A percentile compares a stretch with the other conserved stretches of the same genome.
Evolutionary conservation across 2,888 invertebrate genomes (phyloP).

Genomic region (Dryococelus australis): DNA sequence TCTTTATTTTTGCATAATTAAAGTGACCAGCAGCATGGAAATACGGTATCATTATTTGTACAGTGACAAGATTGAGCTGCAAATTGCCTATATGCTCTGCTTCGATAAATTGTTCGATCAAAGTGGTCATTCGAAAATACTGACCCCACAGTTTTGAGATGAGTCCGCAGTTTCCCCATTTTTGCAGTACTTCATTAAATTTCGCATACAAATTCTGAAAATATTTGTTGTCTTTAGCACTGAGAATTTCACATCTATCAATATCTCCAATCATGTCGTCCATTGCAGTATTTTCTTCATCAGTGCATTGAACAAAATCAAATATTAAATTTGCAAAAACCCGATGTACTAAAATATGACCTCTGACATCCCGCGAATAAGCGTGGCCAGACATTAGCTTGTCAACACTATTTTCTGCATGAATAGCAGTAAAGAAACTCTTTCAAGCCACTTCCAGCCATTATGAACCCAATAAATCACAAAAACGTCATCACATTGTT

Average conservation of each 20-base stretch:
- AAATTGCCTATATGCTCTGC: neutral
- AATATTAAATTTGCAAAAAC: neutral
- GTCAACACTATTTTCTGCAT: neutral
- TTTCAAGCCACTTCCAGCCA: conserved; percentile 17
- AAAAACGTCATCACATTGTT: neutral
- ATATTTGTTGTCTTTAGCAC: neutral
- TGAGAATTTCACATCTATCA: neutral
- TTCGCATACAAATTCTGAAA: neutral
- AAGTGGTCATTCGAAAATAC: neutral
- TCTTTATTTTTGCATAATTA: neutral
- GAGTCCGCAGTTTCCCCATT: too few relatives aligned
- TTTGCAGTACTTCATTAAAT: neutral
- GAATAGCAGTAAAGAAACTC: neutral
- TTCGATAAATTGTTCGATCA: neutral
- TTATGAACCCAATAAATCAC: neutral
- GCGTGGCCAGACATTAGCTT: neutral
- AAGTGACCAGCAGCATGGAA: neutral
- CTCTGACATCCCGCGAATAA: neutral
- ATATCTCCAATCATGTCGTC: neutral
- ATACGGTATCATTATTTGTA: neutral
- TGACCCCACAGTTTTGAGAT: neutral
- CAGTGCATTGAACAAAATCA: neutral
- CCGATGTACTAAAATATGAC: neutral
- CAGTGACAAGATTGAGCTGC: neutral
- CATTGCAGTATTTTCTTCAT: neutral